Base-by-base conservation (phyloP, 2,888 invertebrate species). In the Lasius platythorax region DNA sequence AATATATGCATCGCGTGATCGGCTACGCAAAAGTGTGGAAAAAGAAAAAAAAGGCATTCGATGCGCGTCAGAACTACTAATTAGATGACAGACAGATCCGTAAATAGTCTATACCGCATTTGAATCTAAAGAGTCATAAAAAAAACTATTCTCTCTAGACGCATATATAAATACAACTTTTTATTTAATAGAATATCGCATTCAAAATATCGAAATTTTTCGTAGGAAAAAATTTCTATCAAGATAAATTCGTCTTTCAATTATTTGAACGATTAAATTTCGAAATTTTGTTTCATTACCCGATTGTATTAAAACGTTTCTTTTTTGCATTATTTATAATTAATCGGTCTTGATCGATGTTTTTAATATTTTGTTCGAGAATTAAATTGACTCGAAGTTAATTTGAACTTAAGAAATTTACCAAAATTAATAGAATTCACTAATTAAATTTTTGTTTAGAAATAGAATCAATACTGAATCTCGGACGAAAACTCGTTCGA, bases 1-100 rank as follows among this genome's bases (percentile, higher is more conserved):
- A 87, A 88, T 88, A 33, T 82, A 87, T 85, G 81, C 84, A 66
- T 81, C 43, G 30, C 23, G 12, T 68, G 85, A 88, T 88, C 83
- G 58, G 56, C 28, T 23, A 15, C 12, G 66, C 63, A 82, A 79
- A 87, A 72, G 82, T n/a, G 46, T 15, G 67, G 78, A 68, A 74
- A 83, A 53, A 15, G 61, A 56, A 30, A 76, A 67, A 83, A 63
- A 64, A 64, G 66, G 33, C 33, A 46, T 15, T 30, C n/a, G 53
- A 70, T 78, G 61, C 85, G 50, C 72, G 72, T 43, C 23, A 43
- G 81, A 63, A 85, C 68, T 76, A 63, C 50, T 70, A 61, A 67
- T 43, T 50, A 74, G 37, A 8, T 33, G 50, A 40, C 8, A 37
- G 30, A 74, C 28, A 28, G 12, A 78, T 66, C 12, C 28, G 11